A percentile compares a stretch with the other conserved stretches of the same genome.
Conservation (phyloP, 2,888 invertebrate genomes). For the Morinoia aosen region DNA sequence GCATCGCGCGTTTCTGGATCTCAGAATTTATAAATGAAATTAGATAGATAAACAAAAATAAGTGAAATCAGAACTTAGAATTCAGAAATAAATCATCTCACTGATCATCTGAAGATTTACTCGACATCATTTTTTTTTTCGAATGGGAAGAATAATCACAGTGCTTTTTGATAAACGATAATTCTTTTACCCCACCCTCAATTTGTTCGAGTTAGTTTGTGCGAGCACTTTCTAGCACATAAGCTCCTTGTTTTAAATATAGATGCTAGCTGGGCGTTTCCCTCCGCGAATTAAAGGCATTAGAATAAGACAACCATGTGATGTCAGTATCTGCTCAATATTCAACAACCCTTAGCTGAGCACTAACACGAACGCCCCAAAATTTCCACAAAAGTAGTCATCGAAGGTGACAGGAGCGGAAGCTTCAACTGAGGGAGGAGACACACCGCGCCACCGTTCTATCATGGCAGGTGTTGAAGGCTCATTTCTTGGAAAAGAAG, state of each 20-base stretch:
- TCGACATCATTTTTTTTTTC: neutral
- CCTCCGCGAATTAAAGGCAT: neutral
- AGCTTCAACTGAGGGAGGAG: neutral
- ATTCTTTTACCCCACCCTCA: neutral
- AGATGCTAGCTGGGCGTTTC: neutral
- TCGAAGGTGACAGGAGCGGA: neutral
- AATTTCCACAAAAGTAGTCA: neutral
- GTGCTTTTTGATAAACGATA: neutral
- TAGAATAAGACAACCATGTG: neutral
- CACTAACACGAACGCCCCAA: neutral
- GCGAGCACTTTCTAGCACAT: neutral
- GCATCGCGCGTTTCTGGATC: too few species aligned
- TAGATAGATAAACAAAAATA: too few species aligned
- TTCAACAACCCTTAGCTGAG: neutral
- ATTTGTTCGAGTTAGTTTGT: neutral
- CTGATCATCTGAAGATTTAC: neutral
- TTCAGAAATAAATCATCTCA: too few species aligned
- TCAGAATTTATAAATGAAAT: too few species aligned
- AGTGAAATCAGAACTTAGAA: too few species aligned
- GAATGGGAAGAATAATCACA: neutral
- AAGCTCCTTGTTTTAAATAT: neutral
- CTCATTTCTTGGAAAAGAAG: neutral
- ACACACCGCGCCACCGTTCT: neutral
- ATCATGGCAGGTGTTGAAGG: neutral
- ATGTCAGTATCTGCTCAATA: neutral